Percentiles rank a stretch among this genome's conserved stretches.
phyloP scores from a whole-genome alignment of 2,797 vertebrate species.

The Ceyx erithaca region DNA sequence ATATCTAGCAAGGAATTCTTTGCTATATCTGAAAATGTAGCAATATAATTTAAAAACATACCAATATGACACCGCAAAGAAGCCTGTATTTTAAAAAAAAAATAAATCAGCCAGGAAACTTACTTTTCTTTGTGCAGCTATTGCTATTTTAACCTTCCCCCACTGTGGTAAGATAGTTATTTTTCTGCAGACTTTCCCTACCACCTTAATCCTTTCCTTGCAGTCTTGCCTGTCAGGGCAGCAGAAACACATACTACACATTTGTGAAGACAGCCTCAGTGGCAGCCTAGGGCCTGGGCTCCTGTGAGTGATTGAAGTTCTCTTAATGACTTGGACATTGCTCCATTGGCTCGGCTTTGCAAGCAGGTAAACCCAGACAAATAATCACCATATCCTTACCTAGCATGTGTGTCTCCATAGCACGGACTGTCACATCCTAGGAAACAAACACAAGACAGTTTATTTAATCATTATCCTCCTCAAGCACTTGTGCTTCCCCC shows the following conservation, averaged over 20 bases:
- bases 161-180: not conserved
- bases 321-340: not conserved
- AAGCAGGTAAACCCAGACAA: not conserved
- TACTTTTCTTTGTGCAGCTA: not conserved
- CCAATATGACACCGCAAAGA: not conserved
- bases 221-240: not conserved
- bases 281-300: not conserved
- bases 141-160: conserved; percentile 14
- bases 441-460: not conserved
- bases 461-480: not conserved
- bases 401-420: not conserved
- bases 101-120: not conserved
- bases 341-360: not conserved
- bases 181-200: conserved; percentile 13
- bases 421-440: not conserved
- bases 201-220: not conserved
- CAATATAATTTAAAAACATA: not conserved
- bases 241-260: not conserved
- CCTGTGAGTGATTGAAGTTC: not conserved
- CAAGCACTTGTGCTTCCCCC: not conserved
- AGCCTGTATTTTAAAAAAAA: too few relatives aligned
- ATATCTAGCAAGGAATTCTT: not conserved
- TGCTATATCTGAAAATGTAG: conserved; percentile 20
- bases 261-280: not conserved
- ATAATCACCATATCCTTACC: not conserved